phyloP scores from a whole-genome alignment of 1,140 invertebrate species.

The Drosophila burlai region DNA sequence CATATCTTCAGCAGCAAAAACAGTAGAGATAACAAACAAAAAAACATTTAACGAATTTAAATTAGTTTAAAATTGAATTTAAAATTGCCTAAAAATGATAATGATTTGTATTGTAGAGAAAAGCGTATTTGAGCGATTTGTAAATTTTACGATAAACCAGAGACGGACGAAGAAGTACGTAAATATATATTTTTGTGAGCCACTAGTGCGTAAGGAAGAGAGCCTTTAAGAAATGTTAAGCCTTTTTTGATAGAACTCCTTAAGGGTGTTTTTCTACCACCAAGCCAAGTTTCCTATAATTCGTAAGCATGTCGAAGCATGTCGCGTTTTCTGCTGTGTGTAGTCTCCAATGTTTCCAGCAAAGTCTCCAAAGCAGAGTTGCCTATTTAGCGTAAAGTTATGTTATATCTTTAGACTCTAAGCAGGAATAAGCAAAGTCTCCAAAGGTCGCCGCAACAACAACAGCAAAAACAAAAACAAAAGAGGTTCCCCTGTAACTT shows the following conservation, averaged over 20 bases:
- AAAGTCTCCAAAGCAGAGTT: constrained; percentile 23
- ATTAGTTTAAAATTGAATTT: constrained; percentile 60
- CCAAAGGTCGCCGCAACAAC: constrained; percentile 19
- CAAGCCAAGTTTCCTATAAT: constrained; percentile 60
- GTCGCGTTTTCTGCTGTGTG: constrained; percentile 18
- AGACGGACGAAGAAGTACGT: constrained; percentile 13
- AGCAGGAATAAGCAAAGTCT: constrained; percentile 39
- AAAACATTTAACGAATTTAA: constrained; percentile 76
- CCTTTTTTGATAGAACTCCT: constrained; percentile 50
- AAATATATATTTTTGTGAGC: constrained; percentile 59
- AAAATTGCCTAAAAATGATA: constrained; percentile 21
- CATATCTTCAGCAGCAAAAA: constrained; percentile 58
- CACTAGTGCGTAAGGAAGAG: constrained; percentile 49
- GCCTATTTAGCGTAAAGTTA: constrained; percentile 26
- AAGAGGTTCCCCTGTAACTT: constrained; percentile 12
- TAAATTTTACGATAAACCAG: constrained; percentile 34
- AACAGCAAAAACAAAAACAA: neutral
- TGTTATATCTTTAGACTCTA: constrained; percentile 46
- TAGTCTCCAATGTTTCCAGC: constrained; percentile 53
- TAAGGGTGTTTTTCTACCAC: constrained; percentile 28
- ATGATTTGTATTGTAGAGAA: constrained; percentile 26
- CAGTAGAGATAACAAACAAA: constrained; percentile 27
- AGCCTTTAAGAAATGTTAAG: constrained; percentile 58
- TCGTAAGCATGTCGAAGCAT: constrained; percentile 52
- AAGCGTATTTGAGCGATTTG: constrained; percentile 36